A percentile compares a stretch with the other conserved stretches of the same genome.
Evolutionary conservation across 1,140 invertebrate genomes (phyloP).

Genomic region (Globodera ellingtonae): DNA sequence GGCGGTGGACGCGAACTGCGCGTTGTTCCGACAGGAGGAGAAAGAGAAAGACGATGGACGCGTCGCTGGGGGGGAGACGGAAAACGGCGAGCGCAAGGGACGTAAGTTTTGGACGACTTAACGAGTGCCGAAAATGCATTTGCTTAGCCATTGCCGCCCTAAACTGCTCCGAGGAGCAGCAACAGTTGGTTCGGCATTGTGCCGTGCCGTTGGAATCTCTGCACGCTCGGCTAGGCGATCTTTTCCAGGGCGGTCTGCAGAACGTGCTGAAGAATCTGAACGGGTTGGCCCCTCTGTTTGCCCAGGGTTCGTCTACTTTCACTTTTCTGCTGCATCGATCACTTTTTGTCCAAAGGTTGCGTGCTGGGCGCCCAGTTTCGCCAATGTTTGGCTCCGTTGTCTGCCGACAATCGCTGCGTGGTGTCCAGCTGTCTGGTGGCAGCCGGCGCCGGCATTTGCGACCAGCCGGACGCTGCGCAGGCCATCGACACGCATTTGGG

Average conservation of each 20-base stretch:
- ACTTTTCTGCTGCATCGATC: neutral
- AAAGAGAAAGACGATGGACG: neutral
- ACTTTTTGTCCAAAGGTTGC: conserved; percentile 44
- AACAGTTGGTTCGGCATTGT: conserved; percentile 59
- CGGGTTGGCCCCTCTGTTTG: conserved; percentile 60
- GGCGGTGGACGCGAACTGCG: conserved; percentile 57
- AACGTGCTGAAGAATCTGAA: conserved; percentile 62
- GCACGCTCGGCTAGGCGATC: conserved; percentile 48
- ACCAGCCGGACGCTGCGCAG: conserved; percentile 54
- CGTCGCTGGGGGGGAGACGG: neutral
- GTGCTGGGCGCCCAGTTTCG: conserved; percentile 51
- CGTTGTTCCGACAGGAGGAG: conserved; percentile 25
- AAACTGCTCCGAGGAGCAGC: conserved; percentile 55
- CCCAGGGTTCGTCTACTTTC: conserved; percentile 40
- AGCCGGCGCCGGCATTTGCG: conserved; percentile 58
- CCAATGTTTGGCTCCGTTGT: conserved; percentile 37
- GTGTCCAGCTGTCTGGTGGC: conserved; percentile 60
- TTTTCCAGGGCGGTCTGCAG: conserved; percentile 62
- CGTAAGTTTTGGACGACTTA: conserved; percentile 10
- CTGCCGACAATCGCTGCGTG: conserved; percentile 40
- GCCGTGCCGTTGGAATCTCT: conserved; percentile 58
- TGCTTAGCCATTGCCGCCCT: conserved; percentile 33
- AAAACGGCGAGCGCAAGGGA: neutral
- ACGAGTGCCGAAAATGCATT: conserved; percentile 2
- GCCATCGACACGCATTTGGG: conserved; percentile 59